Base-by-base conservation (phyloP, 2,888 invertebrate species). In the Heteromyza rotundicornis region DNA sequence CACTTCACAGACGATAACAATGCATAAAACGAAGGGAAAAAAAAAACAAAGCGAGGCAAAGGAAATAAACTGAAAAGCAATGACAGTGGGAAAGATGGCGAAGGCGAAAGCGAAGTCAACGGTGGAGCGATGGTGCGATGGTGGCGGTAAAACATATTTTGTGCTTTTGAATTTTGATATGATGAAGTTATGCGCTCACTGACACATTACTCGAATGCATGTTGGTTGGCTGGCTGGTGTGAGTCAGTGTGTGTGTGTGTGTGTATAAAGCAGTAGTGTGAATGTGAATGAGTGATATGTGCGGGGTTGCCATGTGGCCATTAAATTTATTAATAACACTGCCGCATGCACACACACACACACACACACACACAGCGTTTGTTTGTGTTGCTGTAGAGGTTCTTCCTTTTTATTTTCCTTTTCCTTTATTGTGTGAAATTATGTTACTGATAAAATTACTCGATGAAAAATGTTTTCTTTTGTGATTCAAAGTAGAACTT, bases 291-390 rank as follows among this genome's bases (percentile, higher is more conserved):
- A 47, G 47, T 47, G 47, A 47, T 47, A 47, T 17, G 47, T 47
- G 47, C 20, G 2, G 47, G 20, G 47, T 40, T 40, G 47, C 47
- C 76, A 75, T 75, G 74, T 76, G 76, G 72, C 77, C 77, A 75
- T 75, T 75, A 77, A 77, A 74, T 77, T 74, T 74, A 75, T 75
- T 75, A 75, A 75, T 60, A 60, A 47, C 22, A 23, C 36, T 49
- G 35, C 23, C 20, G 47, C 12, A 59, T 56, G 27, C 24, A 36
- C 35, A 36, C 70, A 74, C 70, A 74, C 67, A 60, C 57, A 61
- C 56, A 60, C 55, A 44, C 53, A 58, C 64, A 66, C 64, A 63
- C 56, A 36, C 27, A 16, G 5, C 40, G 8, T 2, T 40, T 40
- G 14, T 40, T n/a, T 7, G 2, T 47, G 47, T 47, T 47, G 17